These are phyloP conservation scores for Vombatus ursinus DNA, from an alignment of 2,113 vertebrate species.

Conservation along the genomic window DNA sequence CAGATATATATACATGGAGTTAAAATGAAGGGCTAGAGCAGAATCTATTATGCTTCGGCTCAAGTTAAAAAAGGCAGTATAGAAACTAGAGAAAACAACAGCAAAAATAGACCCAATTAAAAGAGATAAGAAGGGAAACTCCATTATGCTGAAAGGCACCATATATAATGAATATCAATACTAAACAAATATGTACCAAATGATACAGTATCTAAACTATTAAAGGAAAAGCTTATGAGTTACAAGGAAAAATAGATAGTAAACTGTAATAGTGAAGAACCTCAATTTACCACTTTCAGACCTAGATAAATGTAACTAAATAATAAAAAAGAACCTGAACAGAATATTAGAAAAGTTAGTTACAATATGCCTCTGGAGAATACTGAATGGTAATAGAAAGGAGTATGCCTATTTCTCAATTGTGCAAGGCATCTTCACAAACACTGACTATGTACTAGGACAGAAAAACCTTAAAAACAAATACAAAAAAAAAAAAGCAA, in stretches of 20 bases:
- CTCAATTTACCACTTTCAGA: not conserved
- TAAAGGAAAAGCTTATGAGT: not conserved
- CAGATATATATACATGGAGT: not conserved
- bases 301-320: too few species aligned
- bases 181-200: not conserved
- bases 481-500: not conserved
- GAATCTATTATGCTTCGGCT: not conserved
- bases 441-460: not conserved
- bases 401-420: not conserved
- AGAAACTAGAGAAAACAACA: not conserved
- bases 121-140: not conserved
- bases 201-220: not conserved
- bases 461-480: not conserved
- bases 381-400: not conserved
- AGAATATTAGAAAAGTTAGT: not conserved
- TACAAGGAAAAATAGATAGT: not conserved
- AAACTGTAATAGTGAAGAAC: not conserved
- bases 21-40: not conserved
- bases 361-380: too few species aligned
- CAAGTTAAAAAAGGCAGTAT: not conserved
- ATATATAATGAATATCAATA: not conserved
- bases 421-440: not conserved
- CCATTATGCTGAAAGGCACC: not conserved
- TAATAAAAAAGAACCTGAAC: not conserved
- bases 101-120: not conserved